Percentiles rank a stretch among this genome's conserved stretches.
phyloP scores from a whole-genome alignment of 1,140 invertebrate genomes.

The Megathymus violae region DNA sequence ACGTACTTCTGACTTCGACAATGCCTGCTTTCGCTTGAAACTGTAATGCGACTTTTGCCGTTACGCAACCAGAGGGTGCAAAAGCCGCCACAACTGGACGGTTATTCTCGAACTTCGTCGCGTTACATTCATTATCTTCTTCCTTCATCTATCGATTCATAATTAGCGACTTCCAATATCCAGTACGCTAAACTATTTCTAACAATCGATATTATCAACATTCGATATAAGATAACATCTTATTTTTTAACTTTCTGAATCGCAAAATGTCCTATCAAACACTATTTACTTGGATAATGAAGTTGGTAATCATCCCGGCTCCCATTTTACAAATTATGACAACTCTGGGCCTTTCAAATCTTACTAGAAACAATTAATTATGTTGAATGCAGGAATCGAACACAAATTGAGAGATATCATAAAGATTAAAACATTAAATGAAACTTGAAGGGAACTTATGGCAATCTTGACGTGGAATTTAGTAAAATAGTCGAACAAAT shows the following conservation, averaged over 20 bases:
- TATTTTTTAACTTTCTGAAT: constrained; percentile 36
- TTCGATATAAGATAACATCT: constrained; percentile 29
- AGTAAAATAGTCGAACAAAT: constrained; percentile 39
- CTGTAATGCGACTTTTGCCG: constrained; percentile 62
- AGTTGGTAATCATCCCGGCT: constrained; percentile 46
- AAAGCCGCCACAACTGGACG: constrained; percentile 81
- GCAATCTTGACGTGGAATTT: constrained; percentile 35
- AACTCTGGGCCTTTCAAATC: constrained; percentile 53
- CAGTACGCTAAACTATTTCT: constrained; percentile 29
- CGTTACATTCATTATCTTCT: constrained; percentile 60
- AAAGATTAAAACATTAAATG: constrained; percentile 31
- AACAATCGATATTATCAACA: constrained; percentile 29
- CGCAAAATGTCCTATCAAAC: constrained; percentile 38
- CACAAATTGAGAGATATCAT: constrained; percentile 32
- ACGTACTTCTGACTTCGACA: constrained; percentile 37
- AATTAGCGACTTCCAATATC: constrained; percentile 50
- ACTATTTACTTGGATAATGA: constrained; percentile 36
- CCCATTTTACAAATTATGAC: constrained; percentile 41
- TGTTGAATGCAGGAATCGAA: constrained; percentile 42
- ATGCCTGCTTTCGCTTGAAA: constrained; percentile 52
- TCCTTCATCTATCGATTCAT: constrained; percentile 50
- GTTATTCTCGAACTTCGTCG: constrained; percentile 77
- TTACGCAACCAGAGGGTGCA: constrained; percentile 72
- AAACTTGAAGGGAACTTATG: constrained; percentile 31
- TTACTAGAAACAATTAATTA: constrained; percentile 38